A percentile compares a stretch with the other conserved stretches of the same genome.
phyloP scores from a whole-genome alignment of 2,113 vertebrate genomes.

The Corydoras sp. region DNA sequence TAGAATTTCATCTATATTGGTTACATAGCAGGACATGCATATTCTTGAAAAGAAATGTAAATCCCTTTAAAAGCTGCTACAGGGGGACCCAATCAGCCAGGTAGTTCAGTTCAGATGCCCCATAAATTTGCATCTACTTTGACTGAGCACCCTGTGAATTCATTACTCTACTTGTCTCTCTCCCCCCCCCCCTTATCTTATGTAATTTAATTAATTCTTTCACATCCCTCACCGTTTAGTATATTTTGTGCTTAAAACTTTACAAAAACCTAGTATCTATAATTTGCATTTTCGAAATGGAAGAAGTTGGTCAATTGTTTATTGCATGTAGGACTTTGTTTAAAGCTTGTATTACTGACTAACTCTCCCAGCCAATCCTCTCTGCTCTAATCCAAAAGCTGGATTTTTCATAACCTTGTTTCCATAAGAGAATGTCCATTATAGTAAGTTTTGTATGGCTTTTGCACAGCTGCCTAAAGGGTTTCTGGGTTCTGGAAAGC shows the following conservation, averaged over 20 bases:
- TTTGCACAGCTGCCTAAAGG: constrained; percentile 37
- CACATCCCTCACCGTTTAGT: neutral
- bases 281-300: no score
- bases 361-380: constrained; percentile 38
- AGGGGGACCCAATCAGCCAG: constrained; percentile 27
- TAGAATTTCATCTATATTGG: no score
- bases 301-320: no score
- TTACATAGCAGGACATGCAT: no score
- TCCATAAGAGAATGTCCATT: constrained; percentile 65
- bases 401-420: constrained; percentile 49
- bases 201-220: constrained; percentile 27
- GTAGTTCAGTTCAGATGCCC: neutral
- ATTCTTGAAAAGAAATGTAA: no score
- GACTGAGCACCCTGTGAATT: constrained; percentile 1
- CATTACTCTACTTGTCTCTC: no score
- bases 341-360: neutral
- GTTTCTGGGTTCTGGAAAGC: constrained; percentile 20
- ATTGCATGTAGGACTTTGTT: neutral
- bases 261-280: no score
- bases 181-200: neutral
- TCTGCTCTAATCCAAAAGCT: constrained; percentile 56
- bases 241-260: neutral
- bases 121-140: constrained; percentile 3
- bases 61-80: neutral
- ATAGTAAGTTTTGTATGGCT: constrained; percentile 62